phyloP scores from a whole-genome alignment of 2,888 invertebrate species.

The Papilio demoleus region DNA sequence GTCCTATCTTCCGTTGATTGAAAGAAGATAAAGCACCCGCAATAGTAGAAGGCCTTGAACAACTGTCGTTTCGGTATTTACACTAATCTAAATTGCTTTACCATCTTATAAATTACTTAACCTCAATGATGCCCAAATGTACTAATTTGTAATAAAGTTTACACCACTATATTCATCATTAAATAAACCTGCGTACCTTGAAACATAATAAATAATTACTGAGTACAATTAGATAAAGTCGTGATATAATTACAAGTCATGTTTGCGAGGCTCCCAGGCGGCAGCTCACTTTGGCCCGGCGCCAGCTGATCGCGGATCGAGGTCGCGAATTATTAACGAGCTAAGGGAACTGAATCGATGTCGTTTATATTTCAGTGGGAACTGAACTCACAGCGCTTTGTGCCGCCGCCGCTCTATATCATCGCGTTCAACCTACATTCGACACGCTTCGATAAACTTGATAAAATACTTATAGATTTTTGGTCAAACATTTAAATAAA shows the following conservation, averaged over 20 bases:
- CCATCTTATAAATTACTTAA: too few relatives aligned
- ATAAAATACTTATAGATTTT: not conserved
- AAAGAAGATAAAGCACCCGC: too few relatives aligned
- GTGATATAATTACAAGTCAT: not conserved
- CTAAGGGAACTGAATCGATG: constrained; percentile 12
- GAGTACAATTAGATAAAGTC: constrained; percentile 2
- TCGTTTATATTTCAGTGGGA: constrained; percentile 22
- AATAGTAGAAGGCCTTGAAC: too few relatives aligned
- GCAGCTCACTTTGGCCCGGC: not conserved
- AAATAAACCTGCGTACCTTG: not conserved
- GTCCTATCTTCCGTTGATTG: too few relatives aligned
- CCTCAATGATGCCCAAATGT: too few relatives aligned
- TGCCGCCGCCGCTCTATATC: not conserved
- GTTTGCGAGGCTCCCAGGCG: not conserved
- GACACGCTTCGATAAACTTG: not conserved
- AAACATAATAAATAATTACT: not conserved
- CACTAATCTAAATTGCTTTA: too few relatives aligned
- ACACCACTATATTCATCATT: too few relatives aligned
- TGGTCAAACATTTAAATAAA: not conserved
- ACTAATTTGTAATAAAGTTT: too few relatives aligned
- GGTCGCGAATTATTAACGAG: constrained; percentile 26
- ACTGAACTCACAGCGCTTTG: not conserved
- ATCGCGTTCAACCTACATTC: constrained; percentile 8
- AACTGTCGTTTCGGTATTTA: too few relatives aligned
- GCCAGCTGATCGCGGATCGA: constrained; percentile 9